Conservation (phyloP, 2,888 invertebrate genomes). For the Deilephila elpenor region DNA sequence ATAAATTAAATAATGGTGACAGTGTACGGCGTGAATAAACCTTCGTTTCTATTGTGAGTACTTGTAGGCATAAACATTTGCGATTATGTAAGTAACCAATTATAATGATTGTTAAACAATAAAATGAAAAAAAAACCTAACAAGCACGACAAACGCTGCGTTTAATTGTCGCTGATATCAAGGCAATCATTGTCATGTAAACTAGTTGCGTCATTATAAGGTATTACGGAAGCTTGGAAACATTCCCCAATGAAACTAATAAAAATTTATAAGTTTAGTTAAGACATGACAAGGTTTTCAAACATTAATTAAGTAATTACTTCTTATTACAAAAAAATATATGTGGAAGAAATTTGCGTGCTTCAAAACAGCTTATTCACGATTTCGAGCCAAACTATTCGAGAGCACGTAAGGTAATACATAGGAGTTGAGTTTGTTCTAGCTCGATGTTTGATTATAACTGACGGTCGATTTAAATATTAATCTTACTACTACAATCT, state of each 20-base stretch:
- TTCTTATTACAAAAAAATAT: too few relatives aligned
- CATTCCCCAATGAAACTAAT: too few relatives aligned
- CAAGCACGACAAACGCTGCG: not conserved
- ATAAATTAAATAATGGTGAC: constrained; percentile 12
- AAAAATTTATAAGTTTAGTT: too few relatives aligned
- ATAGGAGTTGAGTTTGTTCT: not conserved
- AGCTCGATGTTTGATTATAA: not conserved
- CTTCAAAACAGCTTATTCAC: too few relatives aligned
- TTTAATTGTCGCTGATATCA: constrained; percentile 3
- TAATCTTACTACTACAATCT: not conserved
- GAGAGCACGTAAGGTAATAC: not conserved
- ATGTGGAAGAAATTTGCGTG: too few relatives aligned
- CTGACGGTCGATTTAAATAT: not conserved
- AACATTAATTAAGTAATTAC: too few relatives aligned
- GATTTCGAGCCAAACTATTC: not conserved
- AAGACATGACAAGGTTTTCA: too few relatives aligned
- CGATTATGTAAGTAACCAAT: constrained; percentile 1
- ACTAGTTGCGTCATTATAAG: not conserved
- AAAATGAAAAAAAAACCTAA: not conserved
- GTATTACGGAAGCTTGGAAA: not conserved
- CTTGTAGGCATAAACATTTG: not conserved
- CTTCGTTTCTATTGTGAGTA: constrained; percentile 2
- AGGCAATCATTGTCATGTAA: not conserved
- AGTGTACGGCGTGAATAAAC: constrained; percentile 4
- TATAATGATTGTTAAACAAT: not conserved